Percentiles rank a stretch among this genome's conserved stretches.
Evolutionary conservation across 2,797 vertebrate genomes (phyloP).

Genomic region (Enteromius mattozi): DNA sequence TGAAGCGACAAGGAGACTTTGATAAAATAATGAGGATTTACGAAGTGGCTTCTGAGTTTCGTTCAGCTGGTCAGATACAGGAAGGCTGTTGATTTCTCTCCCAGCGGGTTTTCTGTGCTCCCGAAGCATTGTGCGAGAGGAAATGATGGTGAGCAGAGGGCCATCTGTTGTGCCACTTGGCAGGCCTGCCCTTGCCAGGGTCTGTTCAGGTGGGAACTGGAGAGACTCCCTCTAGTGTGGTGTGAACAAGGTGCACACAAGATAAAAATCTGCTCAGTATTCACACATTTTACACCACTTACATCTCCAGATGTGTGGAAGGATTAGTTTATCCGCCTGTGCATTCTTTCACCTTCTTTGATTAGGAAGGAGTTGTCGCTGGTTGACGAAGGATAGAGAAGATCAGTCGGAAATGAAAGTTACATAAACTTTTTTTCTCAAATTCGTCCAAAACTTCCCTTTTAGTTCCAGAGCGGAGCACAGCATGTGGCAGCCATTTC

Average conservation of each 20-base stretch:
- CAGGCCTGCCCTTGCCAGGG: conserved; percentile 70
- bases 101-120: conserved; percentile 61
- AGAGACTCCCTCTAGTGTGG: conserved; percentile 62
- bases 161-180: conserved; percentile 82
- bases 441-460: conserved; percentile 6
- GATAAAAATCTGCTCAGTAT: conserved; percentile 52
- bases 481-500: neutral
- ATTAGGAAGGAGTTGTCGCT: conserved; percentile 26
- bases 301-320: conserved; percentile 71
- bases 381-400: conserved; percentile 11
- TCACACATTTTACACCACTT: conserved; percentile 57
- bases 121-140: conserved; percentile 74
- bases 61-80: conserved; percentile 66
- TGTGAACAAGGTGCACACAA: conserved; percentile 51
- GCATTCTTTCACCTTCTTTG: neutral
- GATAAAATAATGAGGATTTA: conserved; percentile 71
- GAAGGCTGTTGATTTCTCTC: conserved; percentile 60
- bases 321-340: conserved; percentile 42
- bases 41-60: conserved; percentile 50
- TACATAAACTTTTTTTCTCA: conserved; percentile 4
- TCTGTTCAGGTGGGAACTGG: conserved; percentile 72
- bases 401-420: conserved; percentile 16
- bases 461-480: neutral
- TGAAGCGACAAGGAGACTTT: conserved; percentile 55
- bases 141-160: conserved; percentile 74